These are phyloP conservation scores for Drosophila nannoptera DNA, from an alignment of 1,140 invertebrate species.

Conservation along the genomic window DNA sequence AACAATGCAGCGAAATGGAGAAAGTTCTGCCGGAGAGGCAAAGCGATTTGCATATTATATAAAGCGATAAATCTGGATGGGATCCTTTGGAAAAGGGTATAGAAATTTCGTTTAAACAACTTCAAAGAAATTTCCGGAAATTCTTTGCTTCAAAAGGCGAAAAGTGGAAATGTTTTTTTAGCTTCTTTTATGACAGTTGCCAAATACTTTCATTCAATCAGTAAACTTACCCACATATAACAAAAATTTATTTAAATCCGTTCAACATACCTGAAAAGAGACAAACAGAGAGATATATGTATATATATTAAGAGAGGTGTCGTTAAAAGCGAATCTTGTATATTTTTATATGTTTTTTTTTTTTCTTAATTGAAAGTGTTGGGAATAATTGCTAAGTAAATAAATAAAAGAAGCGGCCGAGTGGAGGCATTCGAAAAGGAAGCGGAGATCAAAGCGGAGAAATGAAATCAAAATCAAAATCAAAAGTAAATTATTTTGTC, in stretches of 20 bases:
- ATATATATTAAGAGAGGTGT: slow-evolving; percentile 38
- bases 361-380: slow-evolving; percentile 46
- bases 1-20: neutral
- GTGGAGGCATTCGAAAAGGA: slow-evolving; percentile 24
- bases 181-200: no score
- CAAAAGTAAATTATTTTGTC: slow-evolving; percentile 22
- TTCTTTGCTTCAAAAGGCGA: no score
- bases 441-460: slow-evolving; percentile 47
- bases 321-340: slow-evolving; percentile 51
- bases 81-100: neutral
- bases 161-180: no score
- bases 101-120: neutral
- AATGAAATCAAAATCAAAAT: slow-evolving; percentile 6
- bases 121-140: neutral
- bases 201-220: neutral
- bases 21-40: neutral
- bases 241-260: slow-evolving; percentile 4
- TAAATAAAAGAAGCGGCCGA: slow-evolving; percentile 43
- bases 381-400: slow-evolving; percentile 56
- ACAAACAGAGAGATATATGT: slow-evolving; percentile 18
- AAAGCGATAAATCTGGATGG: no score
- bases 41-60: no score
- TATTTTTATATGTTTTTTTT: neutral
- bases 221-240: slow-evolving; percentile 10
- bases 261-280: slow-evolving; percentile 61